These are phyloP conservation scores for Gasterosteus nipponicus DNA, from an alignment of 2,113 vertebrate genomes.

Conservation along the genomic window DNA sequence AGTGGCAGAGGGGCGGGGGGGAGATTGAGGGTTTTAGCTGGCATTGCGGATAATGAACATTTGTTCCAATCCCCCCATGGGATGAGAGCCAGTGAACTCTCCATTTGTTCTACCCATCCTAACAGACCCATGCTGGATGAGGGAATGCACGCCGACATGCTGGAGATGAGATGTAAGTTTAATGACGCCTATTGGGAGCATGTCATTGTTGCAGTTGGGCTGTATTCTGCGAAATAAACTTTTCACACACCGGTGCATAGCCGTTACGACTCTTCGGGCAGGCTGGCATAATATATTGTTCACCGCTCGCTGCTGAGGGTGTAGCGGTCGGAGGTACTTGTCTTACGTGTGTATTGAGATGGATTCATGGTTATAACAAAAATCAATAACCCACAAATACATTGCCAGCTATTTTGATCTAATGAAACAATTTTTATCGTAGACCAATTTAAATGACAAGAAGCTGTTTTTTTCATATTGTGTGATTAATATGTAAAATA, in stretches of 20 bases:
- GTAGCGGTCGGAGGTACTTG: no score
- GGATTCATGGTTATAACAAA: no score
- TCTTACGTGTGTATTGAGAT: no score
- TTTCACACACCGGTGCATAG: no score
- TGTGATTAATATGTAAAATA: background rate
- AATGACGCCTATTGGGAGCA: conserved; percentile 16
- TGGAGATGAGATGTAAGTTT: conserved; percentile 12
- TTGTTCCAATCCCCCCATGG: background rate
- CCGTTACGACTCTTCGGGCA: no score
- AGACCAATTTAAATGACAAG: background rate
- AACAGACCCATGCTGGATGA: conserved; percentile 21
- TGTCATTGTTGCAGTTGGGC: background rate
- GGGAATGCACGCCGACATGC: background rate
- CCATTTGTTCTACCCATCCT: conserved; percentile 8
- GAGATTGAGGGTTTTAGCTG: conserved; percentile 45
- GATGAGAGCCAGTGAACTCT: conserved; percentile 29
- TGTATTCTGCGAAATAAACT: no score
- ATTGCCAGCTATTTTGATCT: background rate
- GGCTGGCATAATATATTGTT: no score
- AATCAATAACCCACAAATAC: background rate
- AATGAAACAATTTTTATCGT: background rate
- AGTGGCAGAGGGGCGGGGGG: conserved; percentile 3
- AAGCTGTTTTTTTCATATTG: background rate
- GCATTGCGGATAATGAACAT: conserved; percentile 9
- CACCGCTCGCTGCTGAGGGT: no score